phyloP scores from a whole-genome alignment of 92 coral and sea anemone genomes.

The Epizoanthus illoricatus region DNA sequence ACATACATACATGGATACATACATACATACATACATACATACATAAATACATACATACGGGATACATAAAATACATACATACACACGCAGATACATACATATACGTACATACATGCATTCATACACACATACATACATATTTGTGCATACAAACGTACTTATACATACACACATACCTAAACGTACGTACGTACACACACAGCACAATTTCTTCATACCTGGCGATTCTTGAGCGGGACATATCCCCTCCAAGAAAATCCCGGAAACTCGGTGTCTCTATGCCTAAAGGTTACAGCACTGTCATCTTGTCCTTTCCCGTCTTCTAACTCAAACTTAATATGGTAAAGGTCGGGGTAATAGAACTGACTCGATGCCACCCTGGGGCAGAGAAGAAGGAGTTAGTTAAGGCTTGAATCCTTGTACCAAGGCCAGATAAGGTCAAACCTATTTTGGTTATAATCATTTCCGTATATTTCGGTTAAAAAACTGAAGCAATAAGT shows the following conservation, averaged over 20 bases:
- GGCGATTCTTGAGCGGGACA: constrained; percentile 59
- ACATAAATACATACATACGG: too few relatives aligned
- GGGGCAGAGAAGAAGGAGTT: background rate
- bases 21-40: too few relatives aligned
- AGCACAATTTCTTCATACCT: constrained; percentile 52
- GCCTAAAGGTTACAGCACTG: constrained; percentile 56
- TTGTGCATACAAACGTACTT: too few relatives aligned
- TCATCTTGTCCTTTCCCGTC: constrained; percentile 51
- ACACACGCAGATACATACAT: background rate
- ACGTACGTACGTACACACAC: background rate
- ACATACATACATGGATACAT: too few relatives aligned
- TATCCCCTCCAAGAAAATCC: constrained; percentile 92
- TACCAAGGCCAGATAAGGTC: too few relatives aligned
- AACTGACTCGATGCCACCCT: constrained; percentile 67
- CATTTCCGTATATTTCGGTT: too few relatives aligned
- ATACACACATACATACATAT: too few relatives aligned
- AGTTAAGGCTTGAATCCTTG: background rate
- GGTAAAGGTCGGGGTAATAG: constrained; percentile 79
- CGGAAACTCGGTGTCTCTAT: constrained; percentile 60
- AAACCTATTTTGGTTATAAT: too few relatives aligned
- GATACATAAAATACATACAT: background rate
- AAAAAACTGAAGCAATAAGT: too few relatives aligned
- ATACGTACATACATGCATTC: background rate
- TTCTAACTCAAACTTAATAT: constrained; percentile 88
- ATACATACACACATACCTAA: background rate